Evolutionary conservation across 1,140 invertebrate species (phyloP).

Genomic region (Aphelenchoides fujianensis): DNA sequence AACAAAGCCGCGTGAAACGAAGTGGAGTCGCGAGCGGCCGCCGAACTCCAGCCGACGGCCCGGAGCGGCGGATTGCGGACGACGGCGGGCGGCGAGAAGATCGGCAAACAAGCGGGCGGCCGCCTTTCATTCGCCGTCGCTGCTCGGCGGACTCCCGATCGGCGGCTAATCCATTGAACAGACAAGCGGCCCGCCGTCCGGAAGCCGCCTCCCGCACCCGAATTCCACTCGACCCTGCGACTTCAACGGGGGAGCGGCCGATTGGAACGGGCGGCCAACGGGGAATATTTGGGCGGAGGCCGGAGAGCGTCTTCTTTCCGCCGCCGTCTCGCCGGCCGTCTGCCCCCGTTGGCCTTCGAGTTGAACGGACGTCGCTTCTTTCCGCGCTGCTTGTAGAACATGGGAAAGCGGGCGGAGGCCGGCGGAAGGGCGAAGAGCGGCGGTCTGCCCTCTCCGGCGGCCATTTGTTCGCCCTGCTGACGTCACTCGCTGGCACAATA

Average conservation of each 20-base stretch:
- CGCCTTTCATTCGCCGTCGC: neutral
- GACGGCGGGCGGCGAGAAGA: neutral
- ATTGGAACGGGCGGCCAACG: neutral
- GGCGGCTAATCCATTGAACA: neutral
- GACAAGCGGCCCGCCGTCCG: neutral
- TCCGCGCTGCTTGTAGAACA: neutral
- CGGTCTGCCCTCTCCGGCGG: neutral
- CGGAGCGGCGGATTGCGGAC: neutral
- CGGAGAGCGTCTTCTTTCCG: neutral
- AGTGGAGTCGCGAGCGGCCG: neutral
- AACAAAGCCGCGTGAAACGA: neutral
- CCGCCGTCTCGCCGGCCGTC: neutral
- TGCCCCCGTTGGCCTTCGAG: neutral
- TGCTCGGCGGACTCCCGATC: neutral
- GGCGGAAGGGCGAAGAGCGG: no score
- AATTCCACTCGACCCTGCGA: conserved; percentile 1
- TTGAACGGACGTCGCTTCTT: no score
- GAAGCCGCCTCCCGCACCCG: neutral
- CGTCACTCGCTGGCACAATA: neutral
- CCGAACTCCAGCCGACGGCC: neutral
- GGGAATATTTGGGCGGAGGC: neutral
- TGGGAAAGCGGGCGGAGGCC: no score
- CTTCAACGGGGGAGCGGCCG: neutral
- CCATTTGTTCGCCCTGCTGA: neutral
- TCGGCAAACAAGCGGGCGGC: neutral